Evolutionary conservation across 1,140 invertebrate genomes (phyloP), one percentile per base, ranked within the genome.

Genomic region (Monomorium pharaonis): DNA sequence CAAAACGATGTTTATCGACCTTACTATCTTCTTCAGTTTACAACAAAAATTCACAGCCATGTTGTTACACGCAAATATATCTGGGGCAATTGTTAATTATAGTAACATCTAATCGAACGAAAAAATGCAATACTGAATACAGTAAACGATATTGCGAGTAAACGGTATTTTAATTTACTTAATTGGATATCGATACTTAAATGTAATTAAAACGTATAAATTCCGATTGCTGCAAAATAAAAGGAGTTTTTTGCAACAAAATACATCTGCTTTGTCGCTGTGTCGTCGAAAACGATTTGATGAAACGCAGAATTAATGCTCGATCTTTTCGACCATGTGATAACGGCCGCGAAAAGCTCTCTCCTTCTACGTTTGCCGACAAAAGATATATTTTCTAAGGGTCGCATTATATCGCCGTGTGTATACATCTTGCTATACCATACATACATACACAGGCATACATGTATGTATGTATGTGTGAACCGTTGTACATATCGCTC

Each of bases 401-500:
- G 16, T 80, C 67, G 18, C 44, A 51, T n/a, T 44, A 44, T 21
- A 49, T 77, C 58, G 51, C 63, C 44, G 27, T 65, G 27, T 56
- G 21, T 81, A n/a, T n/a, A 44, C 33, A 16, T 42, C 18, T 70
- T 27, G 24, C 42, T 81, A 27, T 56, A 81, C 2, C 21, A 21
- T 16, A 37, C 9, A 54, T 18, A 67, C 10, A 80, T 6, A 65
- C 14, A 80, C 3, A 51, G n/a, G 42, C 18, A 65, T 3, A 63
- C 5, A 49, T n/a, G 63, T 30, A 63, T 2, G 21, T 21, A 49
- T 21, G 49, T 16, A 47, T 3, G 21, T 62, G 49, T 56, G 33
- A 65, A 56, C 21, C 49, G 49, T 85, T 89, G 86, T 88, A 88
- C 74, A 88, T 88, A 89, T 84, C 37, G 77, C 54, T 65, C 51